Percentiles rank a stretch among this genome's conserved stretches.
Conservation (phyloP, 2,113 vertebrate genomes). For the Natator depressus region DNA sequence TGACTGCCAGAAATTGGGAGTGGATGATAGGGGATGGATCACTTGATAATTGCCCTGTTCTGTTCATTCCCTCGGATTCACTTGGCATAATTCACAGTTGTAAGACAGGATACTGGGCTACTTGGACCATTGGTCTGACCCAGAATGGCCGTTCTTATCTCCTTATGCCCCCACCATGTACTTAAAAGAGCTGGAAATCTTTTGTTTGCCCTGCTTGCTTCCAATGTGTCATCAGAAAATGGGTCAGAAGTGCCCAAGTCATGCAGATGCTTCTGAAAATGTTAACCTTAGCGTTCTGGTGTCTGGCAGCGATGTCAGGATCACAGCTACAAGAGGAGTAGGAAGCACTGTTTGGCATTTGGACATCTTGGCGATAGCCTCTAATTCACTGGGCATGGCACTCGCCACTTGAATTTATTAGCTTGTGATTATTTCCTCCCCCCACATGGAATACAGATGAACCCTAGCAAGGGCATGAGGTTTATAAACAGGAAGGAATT, state of each 20-base stretch:
- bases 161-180: not conserved
- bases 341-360: not conserved
- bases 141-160: not conserved
- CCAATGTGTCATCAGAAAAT: not conserved
- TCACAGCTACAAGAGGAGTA: not conserved
- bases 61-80: not conserved
- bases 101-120: not conserved
- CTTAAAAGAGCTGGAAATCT: not conserved
- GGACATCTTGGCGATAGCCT: not conserved
- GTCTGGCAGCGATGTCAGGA: not conserved
- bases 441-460: conserved; percentile 7
- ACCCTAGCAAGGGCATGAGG: conserved; percentile 25
- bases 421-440: conserved; percentile 13
- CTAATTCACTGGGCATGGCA: not conserved
- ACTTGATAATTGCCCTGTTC: not conserved
- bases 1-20: not conserved
- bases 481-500: conserved; percentile 36
- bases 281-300: not conserved
- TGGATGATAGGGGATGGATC: not conserved
- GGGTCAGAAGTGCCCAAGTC: not conserved
- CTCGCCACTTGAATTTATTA: conserved; percentile 23
- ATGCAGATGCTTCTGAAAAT: not conserved
- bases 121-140: not conserved
- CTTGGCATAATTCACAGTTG: not conserved
- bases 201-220: not conserved